Evolutionary conservation across 2,797 vertebrate genomes (phyloP), one percentile per base, ranked within the genome.

Genomic region (Coracias cyanogaster): DNA sequence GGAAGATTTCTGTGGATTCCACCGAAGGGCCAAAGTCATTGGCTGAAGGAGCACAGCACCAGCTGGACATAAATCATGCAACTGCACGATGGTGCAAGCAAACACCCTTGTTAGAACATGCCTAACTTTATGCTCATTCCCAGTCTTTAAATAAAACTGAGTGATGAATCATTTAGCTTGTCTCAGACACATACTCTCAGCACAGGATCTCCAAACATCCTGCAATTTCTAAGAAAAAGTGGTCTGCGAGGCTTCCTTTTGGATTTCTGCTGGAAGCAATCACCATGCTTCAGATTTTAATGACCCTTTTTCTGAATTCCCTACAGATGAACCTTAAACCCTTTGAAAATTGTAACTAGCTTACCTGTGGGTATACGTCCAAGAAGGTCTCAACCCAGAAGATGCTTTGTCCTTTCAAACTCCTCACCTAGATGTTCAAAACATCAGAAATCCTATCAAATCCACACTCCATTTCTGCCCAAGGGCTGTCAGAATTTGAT

Each of bases 391-490:
- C 65, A 51, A 31, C 13, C 29, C 31, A 58, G 17, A 70, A 78
- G 37, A 39, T 48, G 6, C 6, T 91, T 81, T 28, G 13, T 57
- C 15, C 31, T 80, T 89, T 65, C 69, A 86, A 29, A 88, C 4
- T 12, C 62, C 48, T 28, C 0, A 0, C 9, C 6, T 29, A 6
- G 1, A 22, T 1, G 8, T 82, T 71, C 3, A 2, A 64, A 81
- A 76, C 41, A 48, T 21, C 62, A 84, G 21, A 52, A 86, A 72
- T 35, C 19, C 24, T 15, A 5, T 29, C 37, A 79, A 78, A 94
- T 64, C 15, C 45, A 19, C 18, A 21, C 16, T 70, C 29, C 7
- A 2, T 29, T 61, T 64, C 35, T 78, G 17, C 31, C 31, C 25
- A 76, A 55, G 8, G 12, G 18, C 15, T 76, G n/a, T 33, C 58